Evolutionary conservation across 2,797 vertebrate species (phyloP).

Genomic region (Tapera naevia): DNA sequence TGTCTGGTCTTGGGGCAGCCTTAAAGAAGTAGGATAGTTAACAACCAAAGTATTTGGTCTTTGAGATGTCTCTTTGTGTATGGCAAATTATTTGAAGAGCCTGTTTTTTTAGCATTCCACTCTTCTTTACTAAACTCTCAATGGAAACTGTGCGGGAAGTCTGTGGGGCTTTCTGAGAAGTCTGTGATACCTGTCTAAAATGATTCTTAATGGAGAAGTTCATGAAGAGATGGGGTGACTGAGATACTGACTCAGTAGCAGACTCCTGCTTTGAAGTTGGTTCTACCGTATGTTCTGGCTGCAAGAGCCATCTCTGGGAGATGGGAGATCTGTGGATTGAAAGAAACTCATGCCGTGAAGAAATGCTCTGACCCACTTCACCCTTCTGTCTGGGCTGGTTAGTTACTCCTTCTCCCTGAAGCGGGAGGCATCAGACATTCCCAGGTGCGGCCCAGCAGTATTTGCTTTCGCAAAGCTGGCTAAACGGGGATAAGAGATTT

Average conservation of each 20-base stretch:
- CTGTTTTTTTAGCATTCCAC: conserved; percentile 4
- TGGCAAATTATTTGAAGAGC: background rate
- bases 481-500: background rate
- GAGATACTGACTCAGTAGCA: background rate
- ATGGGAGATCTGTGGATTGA: background rate
- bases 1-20: background rate
- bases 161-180: background rate
- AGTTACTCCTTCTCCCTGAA: background rate
- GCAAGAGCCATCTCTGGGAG: background rate
- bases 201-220: background rate
- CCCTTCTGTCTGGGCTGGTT: background rate
- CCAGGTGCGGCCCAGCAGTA: background rate
- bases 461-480: background rate
- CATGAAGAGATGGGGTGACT: background rate
- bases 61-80: background rate
- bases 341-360: background rate
- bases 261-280: background rate
- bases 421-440: conserved; percentile 6
- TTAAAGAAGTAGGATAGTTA: background rate
- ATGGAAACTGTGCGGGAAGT: background rate
- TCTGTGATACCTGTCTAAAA: background rate
- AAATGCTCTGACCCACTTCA: background rate
- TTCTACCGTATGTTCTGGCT: background rate
- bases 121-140: background rate
- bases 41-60: background rate